Conservation (phyloP, 2,113 vertebrate species). For the Aptenodytes patagonicus region DNA sequence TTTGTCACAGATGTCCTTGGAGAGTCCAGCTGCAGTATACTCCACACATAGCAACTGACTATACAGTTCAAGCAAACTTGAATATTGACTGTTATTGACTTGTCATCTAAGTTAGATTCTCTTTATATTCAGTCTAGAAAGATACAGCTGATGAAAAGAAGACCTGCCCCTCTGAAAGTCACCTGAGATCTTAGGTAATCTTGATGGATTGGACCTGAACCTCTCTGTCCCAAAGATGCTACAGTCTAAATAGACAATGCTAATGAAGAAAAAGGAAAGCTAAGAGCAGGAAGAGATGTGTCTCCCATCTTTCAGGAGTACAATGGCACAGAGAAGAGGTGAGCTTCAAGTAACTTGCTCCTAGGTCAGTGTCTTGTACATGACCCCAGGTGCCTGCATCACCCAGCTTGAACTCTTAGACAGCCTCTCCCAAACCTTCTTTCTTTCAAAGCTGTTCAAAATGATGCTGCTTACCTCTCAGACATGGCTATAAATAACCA, state of each 20-base stretch:
- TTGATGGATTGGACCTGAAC: not conserved
- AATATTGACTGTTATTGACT: not conserved
- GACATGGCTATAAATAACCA: not conserved
- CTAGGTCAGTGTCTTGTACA: not conserved
- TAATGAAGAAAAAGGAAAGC: not conserved
- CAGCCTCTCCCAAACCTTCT: not conserved
- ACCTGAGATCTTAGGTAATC: not conserved
- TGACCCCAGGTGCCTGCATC: not conserved
- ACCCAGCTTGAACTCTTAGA: not conserved
- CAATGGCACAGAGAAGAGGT: not conserved
- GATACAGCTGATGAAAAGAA: not conserved
- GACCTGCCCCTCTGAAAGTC: not conserved
- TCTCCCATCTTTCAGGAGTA: not conserved
- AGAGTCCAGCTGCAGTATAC: not conserved
- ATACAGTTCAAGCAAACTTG: not conserved
- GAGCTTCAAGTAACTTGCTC: not conserved
- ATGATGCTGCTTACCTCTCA: not conserved
- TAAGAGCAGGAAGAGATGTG: not conserved
- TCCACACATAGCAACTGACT: not conserved
- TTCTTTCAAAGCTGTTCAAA: not conserved
- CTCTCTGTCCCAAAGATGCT: not conserved
- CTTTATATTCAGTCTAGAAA: not conserved
- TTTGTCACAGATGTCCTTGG: not conserved
- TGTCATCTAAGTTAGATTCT: not conserved
- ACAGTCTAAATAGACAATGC: not conserved